These are phyloP conservation scores for Subanguina moxae DNA, from an alignment of 1,140 invertebrate species.

Conservation along the genomic window DNA sequence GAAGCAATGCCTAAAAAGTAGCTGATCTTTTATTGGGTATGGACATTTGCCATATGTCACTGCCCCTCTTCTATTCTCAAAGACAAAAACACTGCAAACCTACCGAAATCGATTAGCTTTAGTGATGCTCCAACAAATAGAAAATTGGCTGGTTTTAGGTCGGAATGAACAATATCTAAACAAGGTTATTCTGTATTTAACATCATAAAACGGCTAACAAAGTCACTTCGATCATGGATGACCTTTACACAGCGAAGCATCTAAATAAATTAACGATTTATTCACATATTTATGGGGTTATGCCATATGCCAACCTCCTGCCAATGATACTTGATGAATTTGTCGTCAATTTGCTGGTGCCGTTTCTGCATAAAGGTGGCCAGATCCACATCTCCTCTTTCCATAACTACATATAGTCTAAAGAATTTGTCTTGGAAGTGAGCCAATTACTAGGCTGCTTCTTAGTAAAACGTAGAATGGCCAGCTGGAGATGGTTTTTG, in stretches of 20 bases:
- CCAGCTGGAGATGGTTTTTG: too few species aligned
- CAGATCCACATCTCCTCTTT: constrained; percentile 85
- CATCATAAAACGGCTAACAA: constrained; percentile 7
- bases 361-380: constrained; percentile 69
- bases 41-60: too few species aligned
- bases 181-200: neutral
- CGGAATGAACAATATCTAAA: constrained; percentile 85
- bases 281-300: too few species aligned
- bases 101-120: constrained; percentile 93
- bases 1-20: constrained; percentile 73
- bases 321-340: constrained; percentile 81
- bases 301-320: constrained; percentile 60
- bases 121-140: constrained; percentile 77
- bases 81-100: too few species aligned
- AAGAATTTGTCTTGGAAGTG: too few species aligned
- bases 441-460: too few species aligned
- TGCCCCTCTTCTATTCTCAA: too few species aligned
- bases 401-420: constrained; percentile 77
- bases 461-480: too few species aligned
- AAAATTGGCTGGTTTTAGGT: constrained; percentile 95
- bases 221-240: constrained; percentile 78
- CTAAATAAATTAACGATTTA: too few species aligned
- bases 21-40: too few species aligned
- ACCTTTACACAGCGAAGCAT: constrained; percentile 85
- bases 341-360: constrained; percentile 61